Base-by-base conservation (phyloP, 1,140 invertebrate genomes). In the Scaptomyza pallida region DNA sequence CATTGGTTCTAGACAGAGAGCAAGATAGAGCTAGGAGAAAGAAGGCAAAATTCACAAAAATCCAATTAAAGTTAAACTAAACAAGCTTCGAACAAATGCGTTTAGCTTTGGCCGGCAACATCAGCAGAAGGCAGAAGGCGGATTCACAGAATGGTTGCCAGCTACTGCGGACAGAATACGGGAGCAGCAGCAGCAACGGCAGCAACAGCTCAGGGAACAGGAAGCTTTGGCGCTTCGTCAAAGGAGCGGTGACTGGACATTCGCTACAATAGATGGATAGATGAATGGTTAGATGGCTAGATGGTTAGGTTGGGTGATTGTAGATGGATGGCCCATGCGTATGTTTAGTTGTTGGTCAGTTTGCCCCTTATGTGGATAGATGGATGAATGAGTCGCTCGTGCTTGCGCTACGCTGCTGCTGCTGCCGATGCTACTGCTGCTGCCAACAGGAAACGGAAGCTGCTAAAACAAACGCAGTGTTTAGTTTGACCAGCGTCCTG, bases 41-140 rank as follows among this genome's bases (percentile, higher is more conserved):
- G 83, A 74, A 78, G 86, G 78, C 75, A 72, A 88, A 86, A 88
- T 88, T 88, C 82, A 88, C 78, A 88, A 88, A n/a, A 88, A 88
- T 88, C 88, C 82, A 88, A 88, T 88, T 88, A 88, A 88, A 88
- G 82, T 88, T 88, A 88, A 88, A 88, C 82, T 88, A 88, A 88
- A 88, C 82, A 88, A 88, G 82, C 82, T 88, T 88, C 68, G 82
- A 88, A 88, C 82, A 88, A 88, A 88, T 88, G 82, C 83, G 82
- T 88, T 88, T 88, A 88, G 82, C 72, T 76, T 57, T 80, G 75
- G 16, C 47, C 62, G 15, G 43, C 61, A 26, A 23, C 55, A 54
- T 54, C 52, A 71, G 47, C 59, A 68, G n/a, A 19, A 13, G 35
- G 17, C n/a, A 3, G 40, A 13, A 8, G 15, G 21, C 5, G 8